These are phyloP conservation scores for Cephalotes varians DNA, from an alignment of 2,888 invertebrate species.

Conservation along the genomic window DNA sequence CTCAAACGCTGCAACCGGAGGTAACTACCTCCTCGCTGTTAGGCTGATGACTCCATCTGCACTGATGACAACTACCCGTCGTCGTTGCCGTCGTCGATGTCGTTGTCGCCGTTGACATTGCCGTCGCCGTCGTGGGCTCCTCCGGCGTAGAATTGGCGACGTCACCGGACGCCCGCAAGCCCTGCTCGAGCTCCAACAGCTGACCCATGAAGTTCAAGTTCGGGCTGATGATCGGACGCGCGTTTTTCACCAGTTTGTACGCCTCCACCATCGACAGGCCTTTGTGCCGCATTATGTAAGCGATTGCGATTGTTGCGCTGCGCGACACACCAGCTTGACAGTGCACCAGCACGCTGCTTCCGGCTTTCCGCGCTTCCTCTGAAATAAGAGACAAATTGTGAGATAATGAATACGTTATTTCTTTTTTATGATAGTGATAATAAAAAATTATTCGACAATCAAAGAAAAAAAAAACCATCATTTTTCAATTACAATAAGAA, in stretches of 20 bases:
- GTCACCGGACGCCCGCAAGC: slow-evolving; percentile 86
- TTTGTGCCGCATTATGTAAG: slow-evolving; percentile 96
- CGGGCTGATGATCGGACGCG: slow-evolving; percentile 96
- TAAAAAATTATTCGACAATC: background rate
- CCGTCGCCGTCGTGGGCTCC: slow-evolving; percentile 75
- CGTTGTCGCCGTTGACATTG: slow-evolving; percentile 16
- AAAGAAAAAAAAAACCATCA: background rate
- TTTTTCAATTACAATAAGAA: background rate
- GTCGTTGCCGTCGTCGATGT: slow-evolving; percentile 26
- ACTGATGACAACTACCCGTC: slow-evolving; percentile 84
- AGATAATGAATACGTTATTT: background rate
- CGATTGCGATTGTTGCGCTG: slow-evolving; percentile 97
- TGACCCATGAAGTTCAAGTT: slow-evolving; percentile 98
- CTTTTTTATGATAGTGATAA: background rate
- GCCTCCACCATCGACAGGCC: slow-evolving; percentile 94
- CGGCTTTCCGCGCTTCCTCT: slow-evolving; percentile 91
- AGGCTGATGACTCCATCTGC: slow-evolving; percentile 87
- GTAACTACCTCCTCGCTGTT: slow-evolving; percentile 87
- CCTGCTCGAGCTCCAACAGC: slow-evolving; percentile 93
- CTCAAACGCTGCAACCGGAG: slow-evolving; percentile 87
- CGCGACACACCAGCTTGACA: slow-evolving; percentile 98
- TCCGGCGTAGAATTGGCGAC: slow-evolving; percentile 82
- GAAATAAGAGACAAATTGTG: slow-evolving; percentile 81
- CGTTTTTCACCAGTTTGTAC: slow-evolving; percentile 94
- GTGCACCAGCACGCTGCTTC: slow-evolving; percentile 94